A percentile compares a stretch with the other conserved stretches of the same genome.
Evolutionary conservation across 2,888 invertebrate genomes (phyloP).

Genomic region (Galerucella pusilla): DNA sequence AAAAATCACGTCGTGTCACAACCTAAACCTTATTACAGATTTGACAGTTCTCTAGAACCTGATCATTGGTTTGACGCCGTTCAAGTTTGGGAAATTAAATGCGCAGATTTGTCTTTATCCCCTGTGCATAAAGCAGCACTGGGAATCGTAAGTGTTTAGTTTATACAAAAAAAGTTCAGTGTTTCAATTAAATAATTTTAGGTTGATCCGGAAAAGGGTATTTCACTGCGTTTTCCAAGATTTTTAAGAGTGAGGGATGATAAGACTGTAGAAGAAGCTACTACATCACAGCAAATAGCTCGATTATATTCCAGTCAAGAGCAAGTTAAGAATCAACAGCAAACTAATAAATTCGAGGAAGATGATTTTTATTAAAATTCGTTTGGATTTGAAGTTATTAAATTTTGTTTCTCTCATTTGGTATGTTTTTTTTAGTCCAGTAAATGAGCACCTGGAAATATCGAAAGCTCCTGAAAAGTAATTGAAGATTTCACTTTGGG

Average conservation of each 20-base stretch:
- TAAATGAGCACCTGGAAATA: too few species aligned
- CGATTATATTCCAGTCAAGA: conserved; percentile 93
- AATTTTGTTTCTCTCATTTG: not conserved
- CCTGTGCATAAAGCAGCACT: conserved; percentile 92
- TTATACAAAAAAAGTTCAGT: not conserved
- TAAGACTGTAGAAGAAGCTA: conserved; percentile 93
- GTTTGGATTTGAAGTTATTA: not conserved
- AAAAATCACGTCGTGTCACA: conserved; percentile 78
- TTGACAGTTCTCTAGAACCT: conserved; percentile 77
- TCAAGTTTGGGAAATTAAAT: conserved; percentile 79
- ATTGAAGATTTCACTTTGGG: too few species aligned
- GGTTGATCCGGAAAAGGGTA: conserved; percentile 90
- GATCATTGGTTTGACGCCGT: conserved; percentile 92
- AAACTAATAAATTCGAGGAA: conserved; percentile 62
- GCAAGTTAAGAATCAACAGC: conserved; percentile 80
- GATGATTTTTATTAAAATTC: conserved; percentile 73
- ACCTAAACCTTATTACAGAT: conserved; percentile 84
- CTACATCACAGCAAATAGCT: conserved; percentile 88
- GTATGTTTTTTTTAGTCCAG: too few species aligned
- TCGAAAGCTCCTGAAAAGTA: too few species aligned
- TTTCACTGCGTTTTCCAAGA: conserved; percentile 94
- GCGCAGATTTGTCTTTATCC: conserved; percentile 96
- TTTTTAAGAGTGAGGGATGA: conserved; percentile 92
- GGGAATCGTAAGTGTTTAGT: conserved; percentile 74
- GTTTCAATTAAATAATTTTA: conserved; percentile 51